These are phyloP conservation scores for Neodiprion lecontei DNA, from an alignment of 1,140 invertebrate genomes.

Conservation along the genomic window DNA sequence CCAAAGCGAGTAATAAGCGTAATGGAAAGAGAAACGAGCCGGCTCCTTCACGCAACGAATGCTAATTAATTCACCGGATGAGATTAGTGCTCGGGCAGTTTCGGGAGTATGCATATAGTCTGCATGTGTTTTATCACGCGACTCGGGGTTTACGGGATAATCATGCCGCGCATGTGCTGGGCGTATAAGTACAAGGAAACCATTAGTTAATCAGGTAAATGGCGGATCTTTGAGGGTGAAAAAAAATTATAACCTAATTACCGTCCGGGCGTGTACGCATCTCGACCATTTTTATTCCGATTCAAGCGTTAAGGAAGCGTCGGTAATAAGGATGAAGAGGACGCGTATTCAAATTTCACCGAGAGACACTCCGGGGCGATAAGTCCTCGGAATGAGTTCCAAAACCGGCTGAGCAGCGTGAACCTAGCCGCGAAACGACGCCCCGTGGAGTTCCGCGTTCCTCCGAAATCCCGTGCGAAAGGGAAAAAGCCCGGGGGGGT, in stretches of 20 bases:
- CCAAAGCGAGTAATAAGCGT: no score
- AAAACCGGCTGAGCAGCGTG: no score
- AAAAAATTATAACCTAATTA: slow-evolving; percentile 1
- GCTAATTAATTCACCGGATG: background rate
- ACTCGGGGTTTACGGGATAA: background rate
- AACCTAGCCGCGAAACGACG: no score
- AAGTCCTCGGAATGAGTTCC: background rate
- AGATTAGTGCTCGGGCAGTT: background rate
- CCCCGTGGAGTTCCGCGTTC: no score
- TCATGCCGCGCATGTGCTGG: background rate
- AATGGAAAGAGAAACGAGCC: no score
- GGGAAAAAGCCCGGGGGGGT: background rate
- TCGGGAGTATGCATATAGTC: background rate
- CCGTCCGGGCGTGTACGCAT: background rate
- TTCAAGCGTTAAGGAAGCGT: background rate
- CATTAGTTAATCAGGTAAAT: background rate
- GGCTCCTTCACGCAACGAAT: background rate
- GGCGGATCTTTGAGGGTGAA: background rate
- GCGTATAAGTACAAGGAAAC: background rate
- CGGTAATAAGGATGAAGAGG: no score
- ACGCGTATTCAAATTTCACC: no score
- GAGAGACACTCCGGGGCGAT: background rate
- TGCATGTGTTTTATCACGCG: background rate
- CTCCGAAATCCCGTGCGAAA: background rate
- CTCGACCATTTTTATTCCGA: background rate